These are phyloP conservation scores for Avahi laniger DNA, from an alignment of 2,797 vertebrate species.

Conservation along the genomic window DNA sequence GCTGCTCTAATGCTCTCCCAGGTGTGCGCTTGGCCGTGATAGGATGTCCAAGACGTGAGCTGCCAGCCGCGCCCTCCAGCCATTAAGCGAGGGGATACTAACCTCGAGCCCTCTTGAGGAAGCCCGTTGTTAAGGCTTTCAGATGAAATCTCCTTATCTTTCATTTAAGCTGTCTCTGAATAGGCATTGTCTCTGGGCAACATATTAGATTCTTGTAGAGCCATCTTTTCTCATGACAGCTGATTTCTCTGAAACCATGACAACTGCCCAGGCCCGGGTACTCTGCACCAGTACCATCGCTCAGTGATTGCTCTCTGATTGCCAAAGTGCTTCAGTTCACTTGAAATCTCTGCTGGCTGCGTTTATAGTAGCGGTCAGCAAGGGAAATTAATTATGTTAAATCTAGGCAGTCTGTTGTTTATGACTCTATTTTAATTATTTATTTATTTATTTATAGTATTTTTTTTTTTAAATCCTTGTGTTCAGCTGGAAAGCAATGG, in stretches of 20 bases:
- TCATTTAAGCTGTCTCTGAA: not conserved
- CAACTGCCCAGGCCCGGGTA: not conserved
- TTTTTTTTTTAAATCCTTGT: not conserved
- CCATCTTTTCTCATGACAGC: not conserved
- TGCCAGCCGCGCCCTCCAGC: rapidly evolving
- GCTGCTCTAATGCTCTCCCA: not conserved
- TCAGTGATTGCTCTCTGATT: not conserved
- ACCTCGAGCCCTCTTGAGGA: not conserved
- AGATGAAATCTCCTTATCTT: not conserved
- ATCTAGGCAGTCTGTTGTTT: not conserved
- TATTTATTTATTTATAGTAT: not conserved
- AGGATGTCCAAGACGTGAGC: not conserved
- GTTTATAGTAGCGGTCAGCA: not conserved
- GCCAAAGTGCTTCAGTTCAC: not conserved
- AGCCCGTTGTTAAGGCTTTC: not conserved
- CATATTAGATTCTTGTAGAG: not conserved
- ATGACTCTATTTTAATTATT: not conserved
- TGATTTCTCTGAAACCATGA: not conserved
- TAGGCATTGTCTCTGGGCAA: not conserved
- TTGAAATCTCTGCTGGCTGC: not conserved
- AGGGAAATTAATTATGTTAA: not conserved
- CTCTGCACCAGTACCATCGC: not conserved
- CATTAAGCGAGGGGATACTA: rapidly evolving
- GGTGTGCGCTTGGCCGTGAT: rapidly evolving
- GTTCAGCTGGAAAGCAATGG: not conserved